Evolutionary conservation across 2,113 vertebrate species (phyloP).

Genomic region (Pelobates fuscus): DNA sequence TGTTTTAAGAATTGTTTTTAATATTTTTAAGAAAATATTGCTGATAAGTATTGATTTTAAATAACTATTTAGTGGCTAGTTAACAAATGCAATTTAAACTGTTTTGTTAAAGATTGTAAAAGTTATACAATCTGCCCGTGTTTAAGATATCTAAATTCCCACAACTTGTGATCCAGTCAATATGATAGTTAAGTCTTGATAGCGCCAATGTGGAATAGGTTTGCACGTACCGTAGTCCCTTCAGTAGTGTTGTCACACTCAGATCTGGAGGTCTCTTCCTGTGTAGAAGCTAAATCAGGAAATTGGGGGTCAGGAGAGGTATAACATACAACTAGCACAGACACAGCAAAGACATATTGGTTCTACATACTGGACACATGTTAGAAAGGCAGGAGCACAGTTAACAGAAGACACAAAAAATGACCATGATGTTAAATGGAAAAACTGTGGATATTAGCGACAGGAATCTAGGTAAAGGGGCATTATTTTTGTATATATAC

Average conservation of each 20-base stretch:
- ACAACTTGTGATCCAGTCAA: neutral
- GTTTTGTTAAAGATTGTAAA: too few species aligned
- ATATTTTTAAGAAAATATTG: too few species aligned
- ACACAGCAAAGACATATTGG: slow-evolving; percentile 23
- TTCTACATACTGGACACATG: slow-evolving; percentile 2
- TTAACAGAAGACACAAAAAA: too few species aligned
- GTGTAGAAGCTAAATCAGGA: slow-evolving; percentile 58
- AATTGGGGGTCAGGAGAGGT: slow-evolving; percentile 42
- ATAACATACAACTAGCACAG: slow-evolving; percentile 31
- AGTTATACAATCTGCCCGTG: too few species aligned
- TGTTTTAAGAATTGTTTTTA: too few species aligned
- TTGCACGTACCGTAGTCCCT: slow-evolving; percentile 62
- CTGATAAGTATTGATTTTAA: too few species aligned
- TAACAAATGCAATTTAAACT: too few species aligned
- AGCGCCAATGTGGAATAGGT: neutral
- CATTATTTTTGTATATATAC: too few species aligned
- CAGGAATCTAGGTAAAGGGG: too few species aligned
- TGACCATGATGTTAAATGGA: too few species aligned
- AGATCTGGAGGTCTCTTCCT: slow-evolving; percentile 55
- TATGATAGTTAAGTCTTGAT: neutral
- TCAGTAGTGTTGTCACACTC: slow-evolving; percentile 53
- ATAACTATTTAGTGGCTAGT: too few species aligned
- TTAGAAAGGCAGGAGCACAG: neutral
- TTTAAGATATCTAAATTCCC: neutral
- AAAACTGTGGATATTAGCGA: too few species aligned